Evolutionary conservation across 2,113 vertebrate species (phyloP).

Genomic region (Tylochromis polylepis): DNA sequence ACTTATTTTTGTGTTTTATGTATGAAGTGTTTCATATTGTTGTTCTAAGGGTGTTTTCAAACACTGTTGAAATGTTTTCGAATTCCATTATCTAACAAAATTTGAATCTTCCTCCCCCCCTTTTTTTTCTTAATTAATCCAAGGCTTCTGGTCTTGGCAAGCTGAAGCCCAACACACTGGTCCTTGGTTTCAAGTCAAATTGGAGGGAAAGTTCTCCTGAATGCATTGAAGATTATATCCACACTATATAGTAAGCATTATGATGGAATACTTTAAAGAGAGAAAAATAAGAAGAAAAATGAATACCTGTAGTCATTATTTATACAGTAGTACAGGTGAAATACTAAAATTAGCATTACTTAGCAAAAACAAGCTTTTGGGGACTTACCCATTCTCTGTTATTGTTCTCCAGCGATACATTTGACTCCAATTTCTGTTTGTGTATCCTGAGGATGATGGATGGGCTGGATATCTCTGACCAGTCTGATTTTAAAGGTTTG

Average conservation of each 20-base stretch:
- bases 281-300: too few species aligned
- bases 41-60: too few species aligned
- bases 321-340: too few species aligned
- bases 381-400: neutral
- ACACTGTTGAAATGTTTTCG: neutral
- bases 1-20: too few species aligned
- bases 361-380: too few species aligned
- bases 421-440: conserved; percentile 70
- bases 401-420: conserved; percentile 63
- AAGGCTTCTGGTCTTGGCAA: conserved; percentile 74
- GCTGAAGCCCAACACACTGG: conserved; percentile 73
- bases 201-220: conserved; percentile 66
- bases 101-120: too few species aligned
- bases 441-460: conserved; percentile 71
- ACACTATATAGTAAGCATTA: conserved; percentile 71
- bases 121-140: too few species aligned
- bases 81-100: too few species aligned
- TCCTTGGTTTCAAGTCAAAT: conserved; percentile 74
- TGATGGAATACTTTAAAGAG: too few species aligned
- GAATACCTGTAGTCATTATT: too few species aligned
- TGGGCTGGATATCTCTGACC: conserved; percentile 59
- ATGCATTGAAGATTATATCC: conserved; percentile 68
- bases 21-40: too few species aligned
- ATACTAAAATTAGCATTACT: too few species aligned
- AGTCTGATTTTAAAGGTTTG: conserved; percentile 63